phyloP scores from a whole-genome alignment of 1,140 invertebrate genomes.

The Papilio xuthus region DNA sequence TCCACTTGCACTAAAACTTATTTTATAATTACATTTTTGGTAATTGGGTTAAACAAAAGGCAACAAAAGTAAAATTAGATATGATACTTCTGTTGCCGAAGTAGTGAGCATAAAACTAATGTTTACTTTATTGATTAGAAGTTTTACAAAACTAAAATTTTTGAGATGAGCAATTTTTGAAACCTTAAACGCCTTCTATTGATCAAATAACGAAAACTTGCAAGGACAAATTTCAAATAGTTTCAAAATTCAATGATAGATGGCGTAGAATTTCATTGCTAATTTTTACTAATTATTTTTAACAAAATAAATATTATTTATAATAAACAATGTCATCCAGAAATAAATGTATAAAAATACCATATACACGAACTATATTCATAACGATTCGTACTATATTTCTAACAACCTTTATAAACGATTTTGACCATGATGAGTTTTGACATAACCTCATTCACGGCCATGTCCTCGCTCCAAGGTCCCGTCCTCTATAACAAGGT shows the following conservation, averaged over 20 bases:
- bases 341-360: neutral
- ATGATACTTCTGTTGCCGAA: too few relatives aligned
- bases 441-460: conserved; percentile 36
- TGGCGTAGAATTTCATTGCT: neutral
- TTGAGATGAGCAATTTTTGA: neutral
- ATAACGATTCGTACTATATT: too few relatives aligned
- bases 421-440: neutral
- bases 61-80: too few relatives aligned
- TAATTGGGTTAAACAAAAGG: too few relatives aligned
- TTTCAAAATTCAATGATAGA: neutral
- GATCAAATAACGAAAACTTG: neutral
- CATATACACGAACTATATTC: neutral
- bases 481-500: conserved; percentile 49
- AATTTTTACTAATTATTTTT: neutral
- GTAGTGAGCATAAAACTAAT: too few relatives aligned
- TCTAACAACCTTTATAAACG: neutral
- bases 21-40: too few relatives aligned
- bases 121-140: too few relatives aligned
- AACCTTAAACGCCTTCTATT: neutral
- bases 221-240: neutral
- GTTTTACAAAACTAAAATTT: neutral
- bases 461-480: conserved; percentile 45
- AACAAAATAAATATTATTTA: neutral
- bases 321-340: neutral
- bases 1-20: neutral